Percentiles rank a stretch among this genome's conserved stretches.
Evolutionary conservation across 2,888 invertebrate species (phyloP).

Genomic region (Nomada fabriciana): DNA sequence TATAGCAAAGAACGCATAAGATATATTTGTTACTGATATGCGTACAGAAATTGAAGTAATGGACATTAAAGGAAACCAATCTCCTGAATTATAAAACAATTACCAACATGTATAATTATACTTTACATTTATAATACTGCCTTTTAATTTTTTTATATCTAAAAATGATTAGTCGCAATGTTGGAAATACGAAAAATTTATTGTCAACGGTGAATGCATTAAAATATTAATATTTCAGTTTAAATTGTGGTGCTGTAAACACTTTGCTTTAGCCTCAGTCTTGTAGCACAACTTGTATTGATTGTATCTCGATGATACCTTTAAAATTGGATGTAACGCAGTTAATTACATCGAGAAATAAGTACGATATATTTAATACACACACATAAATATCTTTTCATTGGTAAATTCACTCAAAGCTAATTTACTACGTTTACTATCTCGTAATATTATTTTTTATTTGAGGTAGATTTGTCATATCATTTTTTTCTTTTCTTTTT

Average conservation of each 20-base stretch:
- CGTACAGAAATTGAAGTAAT: constrained; percentile 82
- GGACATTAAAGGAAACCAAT: constrained; percentile 81
- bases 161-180: constrained; percentile 65
- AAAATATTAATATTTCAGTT: constrained; percentile 68
- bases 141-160: constrained; percentile 79
- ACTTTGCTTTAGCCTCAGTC: constrained; percentile 65
- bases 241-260: constrained; percentile 71
- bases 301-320: constrained; percentile 53
- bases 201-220: constrained; percentile 66
- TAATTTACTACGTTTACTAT: constrained; percentile 13
- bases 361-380: constrained; percentile 56
- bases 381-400: constrained; percentile 61
- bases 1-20: constrained; percentile 83
- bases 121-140: constrained; percentile 81
- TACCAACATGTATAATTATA: constrained; percentile 67
- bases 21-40: constrained; percentile 84
- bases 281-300: constrained; percentile 59
- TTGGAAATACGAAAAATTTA: constrained; percentile 69
- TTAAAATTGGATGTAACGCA: constrained; percentile 49
- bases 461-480: constrained; percentile 28
- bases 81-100: constrained; percentile 78
- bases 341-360: constrained; percentile 51
- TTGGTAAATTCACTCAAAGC: constrained; percentile 64
- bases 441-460: constrained; percentile 35
- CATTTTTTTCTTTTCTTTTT: constrained; percentile 12